Evolutionary conservation across 2,797 vertebrate genomes (phyloP).

Genomic region (Megaceryle alcyon): DNA sequence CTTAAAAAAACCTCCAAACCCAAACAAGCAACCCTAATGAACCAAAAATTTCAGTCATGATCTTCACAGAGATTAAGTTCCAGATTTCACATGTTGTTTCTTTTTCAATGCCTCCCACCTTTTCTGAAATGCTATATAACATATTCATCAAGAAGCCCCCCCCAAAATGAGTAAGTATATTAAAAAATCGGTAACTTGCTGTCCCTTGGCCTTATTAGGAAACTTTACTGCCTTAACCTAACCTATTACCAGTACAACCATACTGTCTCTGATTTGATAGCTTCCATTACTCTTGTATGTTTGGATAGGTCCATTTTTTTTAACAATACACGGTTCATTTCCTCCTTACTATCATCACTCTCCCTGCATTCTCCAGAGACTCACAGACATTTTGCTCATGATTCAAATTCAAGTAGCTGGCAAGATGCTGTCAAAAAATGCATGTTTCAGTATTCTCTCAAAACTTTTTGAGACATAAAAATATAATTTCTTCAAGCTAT

Average conservation of each 20-base stretch:
- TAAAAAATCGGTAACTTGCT: not conserved
- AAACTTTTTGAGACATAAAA: not conserved
- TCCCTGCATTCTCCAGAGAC: not conserved
- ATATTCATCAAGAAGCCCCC: not conserved
- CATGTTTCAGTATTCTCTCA: not conserved
- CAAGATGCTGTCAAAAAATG: not conserved
- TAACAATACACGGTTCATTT: not conserved
- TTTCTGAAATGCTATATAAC: not conserved
- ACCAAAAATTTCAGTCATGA: not conserved
- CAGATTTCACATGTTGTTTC: not conserved
- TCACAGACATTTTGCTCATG: not conserved
- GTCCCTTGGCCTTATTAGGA: not conserved
- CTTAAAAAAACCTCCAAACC: not conserved
- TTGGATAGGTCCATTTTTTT: not conserved
- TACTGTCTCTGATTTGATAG: not conserved
- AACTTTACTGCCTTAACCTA: not conserved
- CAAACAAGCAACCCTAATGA: not conserved
- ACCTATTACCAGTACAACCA: not conserved
- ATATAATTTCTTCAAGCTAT: not conserved
- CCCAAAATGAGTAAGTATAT: not conserved
- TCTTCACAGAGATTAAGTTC: not conserved
- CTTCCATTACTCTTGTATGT: not conserved
- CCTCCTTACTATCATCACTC: not conserved
- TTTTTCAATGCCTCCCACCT: not conserved
- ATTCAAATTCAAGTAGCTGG: conserved; percentile 1